Conservation (phyloP, 2,888 invertebrate genomes). For the Axea sp. region DNA sequence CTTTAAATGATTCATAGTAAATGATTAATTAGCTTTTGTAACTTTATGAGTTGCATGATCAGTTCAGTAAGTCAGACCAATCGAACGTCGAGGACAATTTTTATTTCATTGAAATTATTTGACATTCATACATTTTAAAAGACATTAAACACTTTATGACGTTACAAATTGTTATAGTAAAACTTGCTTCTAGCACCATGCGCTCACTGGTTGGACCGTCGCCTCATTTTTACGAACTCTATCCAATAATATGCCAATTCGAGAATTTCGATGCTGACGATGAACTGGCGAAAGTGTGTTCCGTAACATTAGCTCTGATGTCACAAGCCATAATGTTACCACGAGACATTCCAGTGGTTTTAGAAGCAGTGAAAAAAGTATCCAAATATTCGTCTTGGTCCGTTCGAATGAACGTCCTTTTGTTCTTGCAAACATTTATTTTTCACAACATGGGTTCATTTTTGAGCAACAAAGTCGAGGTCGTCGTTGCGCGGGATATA, state of each 20-base stretch:
- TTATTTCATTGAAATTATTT: too few species aligned
- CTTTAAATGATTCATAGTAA: too few species aligned
- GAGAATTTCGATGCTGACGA: slow-evolving; percentile 90
- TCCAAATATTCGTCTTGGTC: slow-evolving; percentile 83
- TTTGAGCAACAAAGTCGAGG: slow-evolving; percentile 80
- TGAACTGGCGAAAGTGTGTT: slow-evolving; percentile 86
- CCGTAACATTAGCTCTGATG: slow-evolving; percentile 84
- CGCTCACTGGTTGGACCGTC: slow-evolving; percentile 79
- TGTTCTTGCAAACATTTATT: slow-evolving; percentile 85
- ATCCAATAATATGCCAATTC: slow-evolving; percentile 85
- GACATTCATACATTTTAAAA: too few species aligned
- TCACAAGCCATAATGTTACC: slow-evolving; percentile 84
- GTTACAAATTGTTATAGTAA: background rate
- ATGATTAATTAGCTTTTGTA: too few species aligned
- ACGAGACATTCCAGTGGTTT: slow-evolving; percentile 82
- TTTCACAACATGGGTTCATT: slow-evolving; percentile 87
- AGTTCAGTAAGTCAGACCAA: too few species aligned
- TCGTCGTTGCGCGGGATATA: slow-evolving; percentile 82
- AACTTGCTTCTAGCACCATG: slow-evolving; percentile 67
- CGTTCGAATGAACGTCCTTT: slow-evolving; percentile 84
- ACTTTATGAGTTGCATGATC: too few species aligned
- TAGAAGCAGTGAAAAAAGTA: slow-evolving; percentile 82
- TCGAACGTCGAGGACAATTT: too few species aligned
- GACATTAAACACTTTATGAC: too few species aligned
- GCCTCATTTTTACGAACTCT: slow-evolving; percentile 82